Conservation (phyloP, 2,797 vertebrate species). For the Melanotaenia nigrans region DNA sequence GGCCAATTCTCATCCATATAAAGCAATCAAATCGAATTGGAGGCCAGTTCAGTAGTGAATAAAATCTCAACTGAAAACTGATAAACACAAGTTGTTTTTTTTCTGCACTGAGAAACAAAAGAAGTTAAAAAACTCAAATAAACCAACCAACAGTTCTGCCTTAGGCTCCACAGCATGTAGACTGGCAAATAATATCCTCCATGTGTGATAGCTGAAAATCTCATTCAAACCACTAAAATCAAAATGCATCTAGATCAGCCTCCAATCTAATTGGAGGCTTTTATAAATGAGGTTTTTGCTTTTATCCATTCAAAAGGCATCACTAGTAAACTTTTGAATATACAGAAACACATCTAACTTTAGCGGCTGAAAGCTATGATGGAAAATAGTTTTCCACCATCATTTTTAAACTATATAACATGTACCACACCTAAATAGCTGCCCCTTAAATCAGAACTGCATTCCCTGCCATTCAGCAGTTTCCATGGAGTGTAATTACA, state of each 20-base stretch:
- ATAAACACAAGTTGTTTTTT: not conserved
- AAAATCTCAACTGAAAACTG: slow-evolving; percentile 6
- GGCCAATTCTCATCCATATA: not conserved
- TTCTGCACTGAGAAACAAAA: not conserved
- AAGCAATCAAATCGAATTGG: slow-evolving; percentile 17
- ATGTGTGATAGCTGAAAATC: not conserved
- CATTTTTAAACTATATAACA: not conserved
- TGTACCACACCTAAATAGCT: not conserved
- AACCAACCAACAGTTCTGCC: too few species aligned
- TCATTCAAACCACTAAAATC: not conserved
- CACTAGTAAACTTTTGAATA: not conserved
- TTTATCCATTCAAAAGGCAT: not conserved
- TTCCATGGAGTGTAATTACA: slow-evolving; percentile 44
- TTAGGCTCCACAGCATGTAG: too few species aligned
- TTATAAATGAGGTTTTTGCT: not conserved
- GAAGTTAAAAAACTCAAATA: not conserved
- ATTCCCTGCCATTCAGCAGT: not conserved
- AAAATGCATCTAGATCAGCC: not conserved
- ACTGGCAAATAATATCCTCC: not conserved
- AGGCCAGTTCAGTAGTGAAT: slow-evolving; percentile 16
- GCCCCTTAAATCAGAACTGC: not conserved
- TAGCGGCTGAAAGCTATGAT: not conserved
- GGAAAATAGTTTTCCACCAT: not conserved
- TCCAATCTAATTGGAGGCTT: not conserved
- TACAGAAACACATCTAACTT: too few species aligned